Conservation (phyloP, 2,888 invertebrate species). For the Ditula angustiorana region DNA sequence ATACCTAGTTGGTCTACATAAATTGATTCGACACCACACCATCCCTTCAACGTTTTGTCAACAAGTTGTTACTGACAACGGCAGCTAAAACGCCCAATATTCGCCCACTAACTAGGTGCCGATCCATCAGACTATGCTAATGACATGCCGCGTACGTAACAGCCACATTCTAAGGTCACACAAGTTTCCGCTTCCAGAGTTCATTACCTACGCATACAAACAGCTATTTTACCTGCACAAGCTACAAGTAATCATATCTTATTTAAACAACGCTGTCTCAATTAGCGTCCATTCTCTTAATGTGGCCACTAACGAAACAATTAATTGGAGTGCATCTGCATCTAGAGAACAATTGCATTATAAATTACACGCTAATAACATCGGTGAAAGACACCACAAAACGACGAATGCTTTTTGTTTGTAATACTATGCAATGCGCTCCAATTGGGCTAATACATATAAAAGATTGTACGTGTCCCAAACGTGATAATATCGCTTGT, state of each 20-base stretch:
- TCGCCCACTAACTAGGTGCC: too few relatives aligned
- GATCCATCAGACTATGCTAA: background rate
- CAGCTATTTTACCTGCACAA: conserved; percentile 8
- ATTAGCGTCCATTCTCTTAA: conserved; percentile 1
- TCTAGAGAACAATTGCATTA: background rate
- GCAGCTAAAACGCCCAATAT: too few relatives aligned
- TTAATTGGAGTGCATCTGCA: background rate
- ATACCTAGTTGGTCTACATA: too few relatives aligned
- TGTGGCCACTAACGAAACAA: background rate
- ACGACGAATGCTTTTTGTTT: background rate
- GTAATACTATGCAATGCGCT: background rate
- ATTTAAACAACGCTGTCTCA: background rate
- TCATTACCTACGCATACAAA: conserved; percentile 2
- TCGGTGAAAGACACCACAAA: background rate
- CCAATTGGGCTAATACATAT: background rate
- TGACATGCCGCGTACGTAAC: background rate
- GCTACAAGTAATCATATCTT: background rate
- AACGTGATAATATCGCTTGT: background rate
- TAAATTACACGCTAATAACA: background rate
- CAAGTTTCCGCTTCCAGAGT: conserved; percentile 4
- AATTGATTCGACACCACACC: too few relatives aligned
- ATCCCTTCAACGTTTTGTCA: too few relatives aligned
- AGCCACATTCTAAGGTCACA: conserved; percentile 20
- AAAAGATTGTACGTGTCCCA: background rate
- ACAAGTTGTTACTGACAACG: too few relatives aligned